Conservation (phyloP, 2,888 invertebrate species). For the Fabriciana adippe region DNA sequence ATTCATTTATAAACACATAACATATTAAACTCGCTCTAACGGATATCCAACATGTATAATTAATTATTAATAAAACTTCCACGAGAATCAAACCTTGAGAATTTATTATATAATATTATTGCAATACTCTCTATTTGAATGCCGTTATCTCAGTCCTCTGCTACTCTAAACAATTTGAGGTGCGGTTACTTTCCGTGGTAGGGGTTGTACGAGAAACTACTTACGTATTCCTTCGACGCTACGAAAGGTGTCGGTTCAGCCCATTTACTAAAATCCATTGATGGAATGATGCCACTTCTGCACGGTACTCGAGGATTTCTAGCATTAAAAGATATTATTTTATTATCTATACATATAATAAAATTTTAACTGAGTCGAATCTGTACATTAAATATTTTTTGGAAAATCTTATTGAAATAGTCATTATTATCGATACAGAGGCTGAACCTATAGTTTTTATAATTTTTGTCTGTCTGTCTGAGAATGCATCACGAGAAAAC, state of each 20-base stretch:
- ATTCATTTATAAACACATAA: too few relatives aligned
- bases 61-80: too few relatives aligned
- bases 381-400: too few relatives aligned
- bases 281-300: slow-evolving; percentile 92
- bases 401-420: too few relatives aligned
- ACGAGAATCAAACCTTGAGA: too few relatives aligned
- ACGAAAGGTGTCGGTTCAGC: slow-evolving; percentile 85
- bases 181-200: slow-evolving; percentile 72
- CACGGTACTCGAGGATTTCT: slow-evolving; percentile 97
- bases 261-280: slow-evolving; percentile 95
- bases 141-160: slow-evolving; percentile 21
- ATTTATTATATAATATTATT: too few relatives aligned
- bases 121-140: neutral
- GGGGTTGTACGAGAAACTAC: slow-evolving; percentile 82
- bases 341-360: neutral
- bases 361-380: neutral
- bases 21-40: too few relatives aligned
- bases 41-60: too few relatives aligned
- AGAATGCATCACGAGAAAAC: too few relatives aligned
- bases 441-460: too few relatives aligned
- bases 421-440: too few relatives aligned
- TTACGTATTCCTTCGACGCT: slow-evolving; percentile 84
- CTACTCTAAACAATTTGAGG: slow-evolving; percentile 47
- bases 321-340: slow-evolving; percentile 28
- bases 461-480: too few relatives aligned